Conservation (phyloP, 2,113 vertebrate genomes). For the Gavialis gangeticus region DNA sequence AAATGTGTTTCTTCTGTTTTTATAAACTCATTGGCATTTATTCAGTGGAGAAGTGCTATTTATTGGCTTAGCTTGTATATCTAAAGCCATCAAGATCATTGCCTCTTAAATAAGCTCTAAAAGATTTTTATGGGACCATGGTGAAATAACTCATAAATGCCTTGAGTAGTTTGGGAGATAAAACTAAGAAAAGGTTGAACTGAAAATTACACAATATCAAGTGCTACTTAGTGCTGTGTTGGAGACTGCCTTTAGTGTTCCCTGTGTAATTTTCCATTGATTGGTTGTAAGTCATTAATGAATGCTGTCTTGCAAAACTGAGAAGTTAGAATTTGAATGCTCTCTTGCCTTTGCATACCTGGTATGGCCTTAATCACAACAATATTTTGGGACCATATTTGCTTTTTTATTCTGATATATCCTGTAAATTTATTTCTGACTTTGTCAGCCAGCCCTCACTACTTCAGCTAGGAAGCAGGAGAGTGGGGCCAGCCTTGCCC, state of each 20-base stretch:
- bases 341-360: background rate
- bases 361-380: background rate
- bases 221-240: background rate
- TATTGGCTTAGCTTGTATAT: slow-evolving; percentile 12
- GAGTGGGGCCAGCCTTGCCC: too few relatives aligned
- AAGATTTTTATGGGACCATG: background rate
- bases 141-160: slow-evolving; percentile 27
- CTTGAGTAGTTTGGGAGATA: background rate
- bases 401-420: slow-evolving; percentile 9
- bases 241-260: background rate
- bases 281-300: background rate
- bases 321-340: background rate
- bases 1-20: background rate
- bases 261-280: background rate
- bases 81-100: background rate
- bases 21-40: slow-evolving; percentile 35
- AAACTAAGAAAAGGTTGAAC: background rate
- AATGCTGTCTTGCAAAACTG: background rate
- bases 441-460: too few relatives aligned
- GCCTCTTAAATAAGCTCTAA: slow-evolving; percentile 15
- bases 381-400: background rate
- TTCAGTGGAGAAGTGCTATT: slow-evolving; percentile 12
- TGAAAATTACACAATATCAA: background rate
- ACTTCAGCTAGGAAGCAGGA: too few relatives aligned
- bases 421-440: background rate